Evolutionary conservation across 2,888 invertebrate genomes (phyloP).

Genomic region (Sinelater perroti): DNA sequence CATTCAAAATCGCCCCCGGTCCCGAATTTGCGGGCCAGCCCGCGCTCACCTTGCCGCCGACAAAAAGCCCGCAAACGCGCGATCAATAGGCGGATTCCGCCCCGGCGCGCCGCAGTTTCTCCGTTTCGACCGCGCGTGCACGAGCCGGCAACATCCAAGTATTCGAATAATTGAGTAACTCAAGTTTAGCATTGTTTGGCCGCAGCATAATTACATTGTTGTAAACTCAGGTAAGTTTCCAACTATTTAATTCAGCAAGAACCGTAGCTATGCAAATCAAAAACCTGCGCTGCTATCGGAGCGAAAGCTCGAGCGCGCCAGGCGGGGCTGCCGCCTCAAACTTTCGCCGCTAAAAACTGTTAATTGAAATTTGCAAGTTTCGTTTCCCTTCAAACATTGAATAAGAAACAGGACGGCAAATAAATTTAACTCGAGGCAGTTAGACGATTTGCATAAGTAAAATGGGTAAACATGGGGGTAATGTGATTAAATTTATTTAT

Average conservation of each 20-base stretch:
- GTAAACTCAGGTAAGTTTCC: constrained; percentile 24
- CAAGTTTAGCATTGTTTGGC: constrained; percentile 18
- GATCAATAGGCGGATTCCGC: too few species aligned
- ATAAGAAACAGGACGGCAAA: too few species aligned
- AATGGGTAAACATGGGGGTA: too few species aligned
- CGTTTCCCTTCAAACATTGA: too few species aligned
- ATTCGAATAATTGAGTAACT: constrained; percentile 6
- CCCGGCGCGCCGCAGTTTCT: too few species aligned
- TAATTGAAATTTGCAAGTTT: too few species aligned
- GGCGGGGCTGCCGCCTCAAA: too few species aligned
- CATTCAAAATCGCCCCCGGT: constrained; percentile 9
- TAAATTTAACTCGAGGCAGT: too few species aligned
- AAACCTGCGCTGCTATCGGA: constrained; percentile 15
- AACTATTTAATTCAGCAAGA: constrained; percentile 25
- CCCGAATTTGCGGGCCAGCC: constrained; percentile 1
- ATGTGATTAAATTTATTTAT: too few species aligned
- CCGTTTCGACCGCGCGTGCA: too few species aligned
- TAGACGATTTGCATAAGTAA: too few species aligned
- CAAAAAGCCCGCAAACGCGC: not conserved
- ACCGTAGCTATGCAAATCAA: constrained; percentile 17
- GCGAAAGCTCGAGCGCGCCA: not conserved
- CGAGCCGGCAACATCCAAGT: not conserved
- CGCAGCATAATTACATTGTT: constrained; percentile 32
- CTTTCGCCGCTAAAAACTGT: too few species aligned
- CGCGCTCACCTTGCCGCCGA: not conserved